A percentile compares a stretch with the other conserved stretches of the same genome.
Conservation (phyloP, 2,888 invertebrate species). For the Tricholauxania praeusta region DNA sequence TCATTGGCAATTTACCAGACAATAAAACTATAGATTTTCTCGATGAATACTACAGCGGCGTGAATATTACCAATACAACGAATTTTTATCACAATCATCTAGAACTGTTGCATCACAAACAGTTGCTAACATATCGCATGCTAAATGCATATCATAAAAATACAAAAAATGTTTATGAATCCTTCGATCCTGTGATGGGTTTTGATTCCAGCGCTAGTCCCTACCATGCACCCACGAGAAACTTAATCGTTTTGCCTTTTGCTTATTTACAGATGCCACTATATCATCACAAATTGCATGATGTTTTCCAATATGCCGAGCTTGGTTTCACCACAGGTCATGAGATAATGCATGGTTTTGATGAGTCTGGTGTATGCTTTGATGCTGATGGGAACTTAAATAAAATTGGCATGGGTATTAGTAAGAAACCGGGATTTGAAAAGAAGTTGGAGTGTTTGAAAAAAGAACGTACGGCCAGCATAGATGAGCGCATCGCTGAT, state of each 20-base stretch:
- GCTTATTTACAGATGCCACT: conserved; percentile 58
- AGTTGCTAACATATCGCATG: conserved; percentile 37
- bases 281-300: conserved; percentile 56
- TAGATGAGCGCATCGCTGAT: conserved; percentile 58
- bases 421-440: conserved; percentile 46
- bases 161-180: conserved; percentile 56
- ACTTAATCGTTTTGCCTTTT: conserved; percentile 57
- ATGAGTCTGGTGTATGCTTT: conserved; percentile 53
- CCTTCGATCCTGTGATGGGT: conserved; percentile 52
- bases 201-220: conserved; percentile 54
- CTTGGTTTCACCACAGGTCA: conserved; percentile 60
- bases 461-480: conserved; percentile 46
- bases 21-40: conserved; percentile 51
- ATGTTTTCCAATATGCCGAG: conserved; percentile 58
- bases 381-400: conserved; percentile 45
- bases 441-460: conserved; percentile 50
- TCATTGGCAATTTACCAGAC: conserved; percentile 57
- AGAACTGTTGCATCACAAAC: conserved; percentile 51
- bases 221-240: conserved; percentile 54
- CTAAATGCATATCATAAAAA: conserved; percentile 33
- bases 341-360: conserved; percentile 59
- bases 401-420: background rate
- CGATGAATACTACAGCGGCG: conserved; percentile 42
- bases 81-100: conserved; percentile 58
- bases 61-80: conserved; percentile 44